phyloP scores from a whole-genome alignment of 2,888 invertebrate genomes.

The Philopedon plagiatum region DNA sequence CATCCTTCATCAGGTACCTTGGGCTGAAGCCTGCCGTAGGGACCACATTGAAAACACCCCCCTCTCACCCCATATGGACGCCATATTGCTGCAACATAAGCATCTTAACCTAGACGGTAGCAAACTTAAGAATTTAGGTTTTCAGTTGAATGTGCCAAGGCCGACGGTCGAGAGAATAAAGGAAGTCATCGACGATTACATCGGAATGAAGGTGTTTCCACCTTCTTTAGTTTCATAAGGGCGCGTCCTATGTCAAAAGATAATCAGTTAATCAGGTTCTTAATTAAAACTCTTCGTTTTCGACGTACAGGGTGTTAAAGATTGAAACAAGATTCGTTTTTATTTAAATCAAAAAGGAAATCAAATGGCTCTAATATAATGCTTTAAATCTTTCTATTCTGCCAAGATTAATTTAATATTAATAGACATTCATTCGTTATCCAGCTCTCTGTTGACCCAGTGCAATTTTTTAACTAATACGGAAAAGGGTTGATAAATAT shows the following conservation, averaged over 20 bases:
- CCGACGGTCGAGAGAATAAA: slow-evolving; percentile 69
- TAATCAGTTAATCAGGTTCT: neutral
- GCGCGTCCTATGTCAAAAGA: too few species aligned
- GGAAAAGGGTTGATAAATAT: too few species aligned
- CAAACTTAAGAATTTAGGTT: slow-evolving; percentile 75
- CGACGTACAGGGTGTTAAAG: too few species aligned
- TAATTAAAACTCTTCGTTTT: too few species aligned
- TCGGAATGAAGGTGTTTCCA: slow-evolving; percentile 87
- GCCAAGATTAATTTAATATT: too few species aligned
- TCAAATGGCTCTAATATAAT: too few species aligned
- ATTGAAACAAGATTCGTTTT: too few species aligned
- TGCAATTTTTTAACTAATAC: too few species aligned
- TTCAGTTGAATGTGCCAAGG: slow-evolving; percentile 74
- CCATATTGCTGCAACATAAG: slow-evolving; percentile 85
- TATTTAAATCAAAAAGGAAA: too few species aligned
- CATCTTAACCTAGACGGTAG: slow-evolving; percentile 82
- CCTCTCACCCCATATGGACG: slow-evolving; percentile 88
- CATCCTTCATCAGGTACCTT: slow-evolving; percentile 72
- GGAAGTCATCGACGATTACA: slow-evolving; percentile 85
- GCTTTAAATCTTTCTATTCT: too few species aligned
- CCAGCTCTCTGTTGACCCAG: too few species aligned
- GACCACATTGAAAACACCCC: slow-evolving; percentile 87
- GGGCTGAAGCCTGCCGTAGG: slow-evolving; percentile 88
- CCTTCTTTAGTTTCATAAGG: slow-evolving; percentile 72
- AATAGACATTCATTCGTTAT: too few species aligned